Conservation (phyloP, 2,113 vertebrate species). For the Caretta caretta region DNA sequence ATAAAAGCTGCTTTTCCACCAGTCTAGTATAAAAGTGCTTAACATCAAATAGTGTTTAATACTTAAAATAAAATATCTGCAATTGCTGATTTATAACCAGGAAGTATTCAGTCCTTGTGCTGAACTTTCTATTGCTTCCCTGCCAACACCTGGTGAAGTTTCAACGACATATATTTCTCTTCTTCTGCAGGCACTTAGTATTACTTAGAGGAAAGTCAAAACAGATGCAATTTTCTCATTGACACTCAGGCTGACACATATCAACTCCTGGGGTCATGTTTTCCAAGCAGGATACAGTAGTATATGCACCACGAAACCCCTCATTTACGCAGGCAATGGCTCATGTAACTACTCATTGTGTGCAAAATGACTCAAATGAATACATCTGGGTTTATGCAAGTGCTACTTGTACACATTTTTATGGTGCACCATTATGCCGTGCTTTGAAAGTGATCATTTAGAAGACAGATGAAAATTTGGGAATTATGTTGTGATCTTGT, state of each 20-base stretch:
- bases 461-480: not conserved
- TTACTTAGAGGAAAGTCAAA: not conserved
- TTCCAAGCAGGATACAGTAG: slow-evolving; percentile 43
- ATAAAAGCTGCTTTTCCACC: slow-evolving; percentile 62
- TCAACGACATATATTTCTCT: slow-evolving; percentile 37
- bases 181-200: slow-evolving; percentile 9
- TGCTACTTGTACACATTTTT: not conserved
- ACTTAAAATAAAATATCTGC: slow-evolving; percentile 58
- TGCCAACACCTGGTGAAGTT: slow-evolving; percentile 36
- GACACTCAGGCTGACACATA: slow-evolving; percentile 14
- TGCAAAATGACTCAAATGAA: not conserved
- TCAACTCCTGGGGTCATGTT: slow-evolving; percentile 22
- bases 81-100: slow-evolving; percentile 59
- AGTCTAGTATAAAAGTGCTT: slow-evolving; percentile 48
- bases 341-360: not conserved
- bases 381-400: not conserved
- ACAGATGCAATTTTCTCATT: not conserved
- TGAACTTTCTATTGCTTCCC: slow-evolving; percentile 37
- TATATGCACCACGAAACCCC: not conserved
- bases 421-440: not conserved
- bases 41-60: slow-evolving; percentile 58
- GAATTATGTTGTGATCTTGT: not conserved
- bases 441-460: not conserved
- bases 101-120: slow-evolving; percentile 22
- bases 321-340: not conserved